phyloP scores from a whole-genome alignment of 1,140 invertebrate genomes.

The Ganaspis sp. region DNA sequence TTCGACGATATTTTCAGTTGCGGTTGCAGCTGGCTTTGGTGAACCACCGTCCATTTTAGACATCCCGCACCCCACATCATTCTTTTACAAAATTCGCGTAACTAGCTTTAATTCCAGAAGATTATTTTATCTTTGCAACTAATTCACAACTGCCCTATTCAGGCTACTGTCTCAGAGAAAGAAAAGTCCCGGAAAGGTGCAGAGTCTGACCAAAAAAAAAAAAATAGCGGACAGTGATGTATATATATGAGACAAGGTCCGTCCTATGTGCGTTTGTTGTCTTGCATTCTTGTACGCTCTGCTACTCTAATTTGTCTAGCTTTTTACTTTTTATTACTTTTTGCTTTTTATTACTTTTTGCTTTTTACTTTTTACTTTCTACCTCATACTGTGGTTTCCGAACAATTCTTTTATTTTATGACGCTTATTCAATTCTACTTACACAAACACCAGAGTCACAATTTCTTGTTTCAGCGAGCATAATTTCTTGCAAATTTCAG shows the following conservation, averaged over 20 bases:
- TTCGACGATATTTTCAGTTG: slow-evolving; percentile 48
- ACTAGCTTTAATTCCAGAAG: not conserved
- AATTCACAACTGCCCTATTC: not conserved
- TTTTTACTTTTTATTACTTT: slow-evolving; percentile 4
- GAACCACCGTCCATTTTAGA: not conserved
- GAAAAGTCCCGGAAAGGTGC: slow-evolving; percentile 2
- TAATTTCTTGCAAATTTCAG: slow-evolving; percentile 16
- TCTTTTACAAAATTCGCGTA: not conserved
- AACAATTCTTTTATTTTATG: slow-evolving; percentile 29
- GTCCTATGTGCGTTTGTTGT: not conserved
- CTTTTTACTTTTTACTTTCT: not conserved
- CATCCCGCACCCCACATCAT: not conserved
- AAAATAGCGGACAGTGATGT: slow-evolving; percentile 21
- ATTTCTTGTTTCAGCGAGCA: not conserved
- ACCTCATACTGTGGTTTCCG: slow-evolving; percentile 1
- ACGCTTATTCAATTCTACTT: slow-evolving; percentile 29
- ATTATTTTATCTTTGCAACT: slow-evolving; percentile 13
- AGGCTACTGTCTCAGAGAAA: not conserved
- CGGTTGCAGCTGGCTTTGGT: slow-evolving; percentile 16
- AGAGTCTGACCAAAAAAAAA: not conserved
- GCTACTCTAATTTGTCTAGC: slow-evolving; percentile 18
- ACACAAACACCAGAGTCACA: not conserved
- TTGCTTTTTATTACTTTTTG: not conserved
- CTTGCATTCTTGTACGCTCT: slow-evolving; percentile 1
- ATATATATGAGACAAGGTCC: slow-evolving; percentile 26